Evolutionary conservation across 2,888 invertebrate genomes (phyloP).

Genomic region (Gisinianus flammeolus): DNA sequence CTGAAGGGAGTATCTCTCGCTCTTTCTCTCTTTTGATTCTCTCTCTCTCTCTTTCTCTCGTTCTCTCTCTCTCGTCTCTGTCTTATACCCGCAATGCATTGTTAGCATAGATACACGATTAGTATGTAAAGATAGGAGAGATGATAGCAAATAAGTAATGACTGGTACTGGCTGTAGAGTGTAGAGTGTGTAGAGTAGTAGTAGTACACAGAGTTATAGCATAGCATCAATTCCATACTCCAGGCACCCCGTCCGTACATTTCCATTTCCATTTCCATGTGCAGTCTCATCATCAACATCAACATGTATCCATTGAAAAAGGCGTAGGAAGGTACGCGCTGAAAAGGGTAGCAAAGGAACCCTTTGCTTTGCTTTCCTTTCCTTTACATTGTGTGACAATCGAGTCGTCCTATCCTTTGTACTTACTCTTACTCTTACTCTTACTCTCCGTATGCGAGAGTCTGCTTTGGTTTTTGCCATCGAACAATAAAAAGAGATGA

Average conservation of each 20-base stretch:
- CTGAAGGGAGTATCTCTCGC: conserved; percentile 35
- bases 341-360: background rate
- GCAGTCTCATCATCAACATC: too few species aligned
- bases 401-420: background rate
- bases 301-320: too few species aligned
- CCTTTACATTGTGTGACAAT: background rate
- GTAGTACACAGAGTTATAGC: too few species aligned
- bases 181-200: too few species aligned
- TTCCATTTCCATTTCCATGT: too few species aligned
- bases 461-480: conserved; percentile 30
- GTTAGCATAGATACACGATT: background rate
- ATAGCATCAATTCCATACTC: too few species aligned
- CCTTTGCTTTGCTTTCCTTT: too few species aligned
- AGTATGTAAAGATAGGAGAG: background rate
- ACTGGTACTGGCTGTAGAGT: too few species aligned
- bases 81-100: background rate
- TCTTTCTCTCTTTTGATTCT: conserved; percentile 27
- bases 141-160: too few species aligned
- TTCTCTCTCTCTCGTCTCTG: background rate
- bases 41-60: conserved; percentile 23
- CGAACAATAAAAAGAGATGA: conserved; percentile 33
- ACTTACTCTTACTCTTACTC: background rate
- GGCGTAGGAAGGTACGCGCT: too few species aligned
- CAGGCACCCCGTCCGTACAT: background rate
- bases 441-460: background rate